Base-by-base conservation (phyloP, 2,113 vertebrate genomes). In the Halichoeres trimaculatus region DNA sequence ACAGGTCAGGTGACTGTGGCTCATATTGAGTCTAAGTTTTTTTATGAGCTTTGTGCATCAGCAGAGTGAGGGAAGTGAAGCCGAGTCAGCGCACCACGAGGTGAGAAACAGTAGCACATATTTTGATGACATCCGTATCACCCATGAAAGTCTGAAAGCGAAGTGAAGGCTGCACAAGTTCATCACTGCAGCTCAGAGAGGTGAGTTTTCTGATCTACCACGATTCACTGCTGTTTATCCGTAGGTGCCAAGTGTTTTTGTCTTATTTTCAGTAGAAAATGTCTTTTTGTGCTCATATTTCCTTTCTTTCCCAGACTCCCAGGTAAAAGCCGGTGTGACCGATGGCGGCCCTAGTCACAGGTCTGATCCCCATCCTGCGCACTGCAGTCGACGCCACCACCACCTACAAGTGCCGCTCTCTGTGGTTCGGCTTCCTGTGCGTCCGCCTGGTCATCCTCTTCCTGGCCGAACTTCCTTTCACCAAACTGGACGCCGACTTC, bases 311-410 rank as follows among this genome's bases (percentile, higher is more conserved):
- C 38, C 8, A n/a, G 19, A 38, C 66, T 41, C 11, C 17, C 12
- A 10, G 35, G 23, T 8, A 47, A 35, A 60, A 50, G 41, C 70
- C 63, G 51, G 11, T 22, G 70, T 30, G 48, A 60, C 2, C 6
- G 3, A 92, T 91, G 92, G 92, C 86, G 35, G 85, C 88, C 10
- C 22, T 89, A 52, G 84, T 92, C 74, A 92, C 86, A 0, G 83
- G 88, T 10, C 78, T 90, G 58, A 87, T 87, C 58, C 88, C 84
- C 16, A 54, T 88, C 20, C 19, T 87, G 43, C 70, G 71, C 19
- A 87, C 82, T 0, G 80, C 68, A 0, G 72, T 65, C 35, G 81
- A 90, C 10, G 54, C 88, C 79, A 65, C 53, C 5, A 35, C 75
- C 74, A 74, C 74, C 56, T 90, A 92, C 52, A 70, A 68, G 10